These are phyloP conservation scores for Actinernus sp. DNA, from an alignment of 92 coral and sea anemone species.

Conservation along the genomic window DNA sequence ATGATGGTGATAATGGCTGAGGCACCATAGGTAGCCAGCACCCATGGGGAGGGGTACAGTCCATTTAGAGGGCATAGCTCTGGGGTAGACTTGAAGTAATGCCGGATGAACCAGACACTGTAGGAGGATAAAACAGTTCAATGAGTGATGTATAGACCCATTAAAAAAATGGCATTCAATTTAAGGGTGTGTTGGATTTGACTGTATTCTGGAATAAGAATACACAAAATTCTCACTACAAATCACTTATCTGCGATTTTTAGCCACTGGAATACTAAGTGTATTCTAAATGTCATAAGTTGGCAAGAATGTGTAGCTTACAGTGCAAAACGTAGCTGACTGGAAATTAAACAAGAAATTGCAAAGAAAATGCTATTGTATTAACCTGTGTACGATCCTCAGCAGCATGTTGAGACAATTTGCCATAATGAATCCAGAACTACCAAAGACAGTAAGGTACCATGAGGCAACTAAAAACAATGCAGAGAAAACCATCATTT, in stretches of 20 bases:
- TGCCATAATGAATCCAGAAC: constrained; percentile 96
- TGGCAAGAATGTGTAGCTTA: too few species aligned
- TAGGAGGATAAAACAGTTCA: constrained; percentile 28
- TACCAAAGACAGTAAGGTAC: constrained; percentile 92
- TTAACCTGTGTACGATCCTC: constrained; percentile 98
- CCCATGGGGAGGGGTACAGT: constrained; percentile 77
- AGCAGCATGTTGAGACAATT: constrained; percentile 95
- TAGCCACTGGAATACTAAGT: too few species aligned
- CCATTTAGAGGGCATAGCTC: constrained; percentile 82
- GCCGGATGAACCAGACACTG: constrained; percentile 78
- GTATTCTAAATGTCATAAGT: too few species aligned
- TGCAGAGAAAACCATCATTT: constrained; percentile 92
- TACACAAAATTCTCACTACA: too few species aligned
- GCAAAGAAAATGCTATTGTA: too few species aligned
- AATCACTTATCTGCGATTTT: too few species aligned
- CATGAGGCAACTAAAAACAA: constrained; percentile 83
- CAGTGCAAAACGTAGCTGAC: too few species aligned
- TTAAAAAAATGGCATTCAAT: too few species aligned
- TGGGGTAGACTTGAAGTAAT: constrained; percentile 83
- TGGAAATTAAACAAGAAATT: too few species aligned
- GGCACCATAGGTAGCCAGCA: constrained; percentile 52
- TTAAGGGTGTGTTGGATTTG: too few species aligned
- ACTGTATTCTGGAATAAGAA: too few species aligned
- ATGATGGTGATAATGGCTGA: constrained; percentile 69
- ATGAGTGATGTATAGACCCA: too few species aligned